Evolutionary conservation across 2,797 vertebrate species (phyloP), one percentile per base, ranked within the genome.

Genomic region (Macropus fuliginosus): DNA sequence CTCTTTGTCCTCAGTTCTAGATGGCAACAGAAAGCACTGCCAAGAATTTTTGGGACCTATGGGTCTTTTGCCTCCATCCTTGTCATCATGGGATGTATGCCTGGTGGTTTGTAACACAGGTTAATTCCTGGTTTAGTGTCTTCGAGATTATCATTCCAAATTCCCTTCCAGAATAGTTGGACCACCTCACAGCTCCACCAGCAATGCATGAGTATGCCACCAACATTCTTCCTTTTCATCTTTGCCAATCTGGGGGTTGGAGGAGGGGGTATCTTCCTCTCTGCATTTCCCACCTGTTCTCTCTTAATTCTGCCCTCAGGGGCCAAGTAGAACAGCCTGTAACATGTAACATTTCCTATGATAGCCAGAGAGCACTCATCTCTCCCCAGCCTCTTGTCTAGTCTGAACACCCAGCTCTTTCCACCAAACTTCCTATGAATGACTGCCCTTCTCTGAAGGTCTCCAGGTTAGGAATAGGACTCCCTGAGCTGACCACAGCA

Each of bases 21-120:
- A 21, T 10, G n/a, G 66, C 1, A 24, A 46, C n/a, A 24, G 8
- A 81, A 81, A n/a, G 40, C 18, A 40, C 18, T 46, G 18, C n/a
- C n/a, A 9, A 0, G 40, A 40, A 24, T 10, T 10, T 3, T 18
- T 18, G 6, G n/a, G 8, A 1, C 14, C 6, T n/a, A 0, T 3
- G 6, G 18, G 12, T 40, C 21, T 81, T 21, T 46, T 24, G 0
- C 29, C 40, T 81, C 21, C 18, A 40, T 46, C n/a, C n/a, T 81
- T 46, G 66, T 24, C 0, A 16, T 9, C 40, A 10, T 24, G 66
- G 21, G 66, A 81, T 24, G 24, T 3, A 9, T 46, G 8, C n/a
- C n/a, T 34, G 16, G 34, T 18, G 66, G 34, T 74, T n/a, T n/a
- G 18, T 40, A 8, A 2, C 5, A 40, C 40, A 81, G 6, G 74